A percentile compares a stretch with the other conserved stretches of the same genome.
phyloP scores from a whole-genome alignment of 2,888 invertebrate genomes.

The Netelia virgata region DNA sequence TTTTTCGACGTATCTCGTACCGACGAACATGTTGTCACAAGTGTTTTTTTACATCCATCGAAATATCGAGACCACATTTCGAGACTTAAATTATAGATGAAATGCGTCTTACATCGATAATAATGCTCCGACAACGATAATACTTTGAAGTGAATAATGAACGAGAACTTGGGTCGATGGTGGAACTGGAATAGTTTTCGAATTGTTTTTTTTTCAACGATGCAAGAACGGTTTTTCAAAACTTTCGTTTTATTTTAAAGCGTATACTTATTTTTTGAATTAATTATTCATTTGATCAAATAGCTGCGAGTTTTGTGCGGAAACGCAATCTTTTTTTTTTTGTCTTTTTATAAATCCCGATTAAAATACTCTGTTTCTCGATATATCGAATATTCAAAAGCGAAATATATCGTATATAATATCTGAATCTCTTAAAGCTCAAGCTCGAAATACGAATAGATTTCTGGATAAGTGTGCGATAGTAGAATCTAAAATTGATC shows the following conservation, averaged over 20 bases:
- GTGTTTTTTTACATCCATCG: constrained; percentile 41
- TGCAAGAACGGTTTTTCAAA: too few species aligned
- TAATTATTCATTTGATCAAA: background rate
- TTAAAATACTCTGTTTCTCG: constrained; percentile 29
- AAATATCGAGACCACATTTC: constrained; percentile 30
- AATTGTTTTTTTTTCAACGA: constrained; percentile 8
- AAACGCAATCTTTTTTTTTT: background rate
- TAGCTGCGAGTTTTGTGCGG: background rate
- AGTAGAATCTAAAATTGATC: constrained; percentile 36
- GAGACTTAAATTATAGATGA: constrained; percentile 39
- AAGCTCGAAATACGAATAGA: constrained; percentile 23
- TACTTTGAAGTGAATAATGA: constrained; percentile 23
- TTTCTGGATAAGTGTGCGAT: constrained; percentile 28
- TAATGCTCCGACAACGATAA: constrained; percentile 57
- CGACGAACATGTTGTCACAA: constrained; percentile 48
- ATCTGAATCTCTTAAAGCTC: constrained; percentile 45
- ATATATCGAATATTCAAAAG: constrained; percentile 44
- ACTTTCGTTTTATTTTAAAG: background rate
- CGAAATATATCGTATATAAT: constrained; percentile 45
- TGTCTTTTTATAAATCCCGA: constrained; percentile 9
- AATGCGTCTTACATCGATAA: constrained; percentile 32
- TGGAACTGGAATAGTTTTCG: constrained; percentile 29
- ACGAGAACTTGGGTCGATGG: constrained; percentile 13
- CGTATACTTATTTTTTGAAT: too few species aligned
- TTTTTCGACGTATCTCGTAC: constrained; percentile 21